Conservation (phyloP, 2,113 vertebrate genomes). For the Gymnogyps californianus region DNA sequence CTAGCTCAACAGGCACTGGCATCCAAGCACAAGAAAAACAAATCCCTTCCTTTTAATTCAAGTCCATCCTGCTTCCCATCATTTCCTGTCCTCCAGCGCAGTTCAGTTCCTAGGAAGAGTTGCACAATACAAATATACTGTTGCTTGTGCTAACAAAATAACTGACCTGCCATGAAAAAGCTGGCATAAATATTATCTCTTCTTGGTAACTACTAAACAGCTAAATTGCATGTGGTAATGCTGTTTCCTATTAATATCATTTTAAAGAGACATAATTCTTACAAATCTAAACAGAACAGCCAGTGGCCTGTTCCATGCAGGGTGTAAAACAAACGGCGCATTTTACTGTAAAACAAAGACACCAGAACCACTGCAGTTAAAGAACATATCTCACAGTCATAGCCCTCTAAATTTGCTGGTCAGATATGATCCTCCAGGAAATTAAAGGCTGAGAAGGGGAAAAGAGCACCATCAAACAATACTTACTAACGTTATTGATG, state of each 20-base stretch:
- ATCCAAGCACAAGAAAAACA: slow-evolving; percentile 13
- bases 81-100: slow-evolving; percentile 23
- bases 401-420: not conserved
- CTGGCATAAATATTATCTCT: slow-evolving; percentile 16
- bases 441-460: not conserved
- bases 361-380: not conserved
- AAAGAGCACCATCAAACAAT: not conserved
- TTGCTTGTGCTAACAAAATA: slow-evolving; percentile 35
- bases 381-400: not conserved
- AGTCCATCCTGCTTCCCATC: slow-evolving; percentile 16
- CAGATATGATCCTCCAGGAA: not conserved
- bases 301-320: not conserved
- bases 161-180: slow-evolving; percentile 13
- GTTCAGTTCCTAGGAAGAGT: slow-evolving; percentile 57
- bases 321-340: not conserved
- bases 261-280: not conserved
- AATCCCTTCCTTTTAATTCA: slow-evolving; percentile 37
- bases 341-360: not conserved
- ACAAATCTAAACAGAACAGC: not conserved
- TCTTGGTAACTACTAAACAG: not conserved
- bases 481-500: not conserved
- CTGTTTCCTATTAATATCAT: not conserved
- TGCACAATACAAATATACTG: slow-evolving; percentile 32
- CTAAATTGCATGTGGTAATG: not conserved
- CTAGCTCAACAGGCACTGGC: not conserved